Base-by-base conservation (phyloP, 2,113 vertebrate genomes). In the Solea senegalensis region DNA sequence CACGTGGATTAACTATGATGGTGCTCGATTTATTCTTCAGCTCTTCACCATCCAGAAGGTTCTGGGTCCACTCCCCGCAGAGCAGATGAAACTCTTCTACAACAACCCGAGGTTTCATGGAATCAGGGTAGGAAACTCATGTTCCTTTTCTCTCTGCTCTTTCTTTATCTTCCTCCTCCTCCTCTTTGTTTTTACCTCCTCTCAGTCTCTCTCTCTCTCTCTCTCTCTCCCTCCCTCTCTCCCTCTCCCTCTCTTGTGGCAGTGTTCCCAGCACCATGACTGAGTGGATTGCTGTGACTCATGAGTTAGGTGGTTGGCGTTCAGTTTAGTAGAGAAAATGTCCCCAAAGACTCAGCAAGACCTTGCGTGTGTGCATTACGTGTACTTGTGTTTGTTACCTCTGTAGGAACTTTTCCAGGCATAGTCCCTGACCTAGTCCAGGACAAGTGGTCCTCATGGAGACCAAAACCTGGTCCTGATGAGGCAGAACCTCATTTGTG, bases 41-140 rank as follows among this genome's bases (percentile, higher is more conserved):
- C 96, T 99, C 90, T 99, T 97, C 86, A 99, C 97, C 85, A 99
- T 99, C 84, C 98, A 99, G 94, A 98, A 97, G 91, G 97, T 99
- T 86, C 92, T 98, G 78, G 98, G 98, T 82, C 95, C 97, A 0
- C 94, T 98, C 87, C 97, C 97, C 72, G 93, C 97, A 0, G 97
- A 99, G 84, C 97, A 99, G 91, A 99, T 98, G 96, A 98, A 99
- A 84, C 97, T 99, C 77, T 99, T 99, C 93, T 98, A 98, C 76
- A 98, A 95, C 93, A 99, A 98, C 92, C 96, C 97, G 81, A 97
- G 97, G 72, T 99, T 99, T 85, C 98, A 99, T 41, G 98, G 98
- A 67, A 93, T 99, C 81, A 90, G 97, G 94, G 97, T 99, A 94
- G 56, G 82, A 81, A 62, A 66, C 6, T 41, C 26, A 56, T 21